Evolutionary conservation across 2,113 vertebrate genomes (phyloP), one percentile per base, ranked within the genome.

Genomic region (Rhinolophus ferrumequinum): DNA sequence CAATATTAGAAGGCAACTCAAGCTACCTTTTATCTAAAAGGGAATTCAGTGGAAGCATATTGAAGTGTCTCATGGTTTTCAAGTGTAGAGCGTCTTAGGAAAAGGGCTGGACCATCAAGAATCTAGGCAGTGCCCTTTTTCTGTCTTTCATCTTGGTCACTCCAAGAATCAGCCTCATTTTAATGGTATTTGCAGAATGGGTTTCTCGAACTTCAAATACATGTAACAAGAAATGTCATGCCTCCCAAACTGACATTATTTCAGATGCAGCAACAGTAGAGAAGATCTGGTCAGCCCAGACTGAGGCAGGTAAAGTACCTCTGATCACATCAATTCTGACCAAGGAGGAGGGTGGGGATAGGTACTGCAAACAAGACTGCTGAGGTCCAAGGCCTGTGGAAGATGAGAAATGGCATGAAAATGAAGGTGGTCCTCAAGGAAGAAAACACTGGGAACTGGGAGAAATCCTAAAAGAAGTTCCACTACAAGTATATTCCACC

Each of bases 111-210:
- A 67, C 67, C 26, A 80, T 52, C 28, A 75, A 22, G 76, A 87
- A 77, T 35, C 35, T 86, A 88, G 60, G 3, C 4, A 73, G 52
- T 73, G 5, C 4, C n/a, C 4, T 13, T 76, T 76, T 19, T 77
- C 67, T 82, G 8, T 60, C 64, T 95, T 76, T 62, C 73, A 70
- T 84, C n/a, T 88, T 95, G 38, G 18, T 72, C 44, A 88, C 91
- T 77, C 52, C 28, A 72, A 72, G 26, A 97, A 56, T 73, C 5
- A n/a, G 9, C 2, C 72, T 95, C 56, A 67, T 93, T 75, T 95
- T 91, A 80, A 35, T 60, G 79, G 60, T 56, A 80, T 95, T 60
- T 30, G 1, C 21, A 96, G 19, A 47, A 24, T 69, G 8, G 16
- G 1, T 24, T 92, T 89, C 87, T 95, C 50, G 79, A 92, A 96